Conservation (phyloP, 2,888 invertebrate species). For the Cantharis nigra region DNA sequence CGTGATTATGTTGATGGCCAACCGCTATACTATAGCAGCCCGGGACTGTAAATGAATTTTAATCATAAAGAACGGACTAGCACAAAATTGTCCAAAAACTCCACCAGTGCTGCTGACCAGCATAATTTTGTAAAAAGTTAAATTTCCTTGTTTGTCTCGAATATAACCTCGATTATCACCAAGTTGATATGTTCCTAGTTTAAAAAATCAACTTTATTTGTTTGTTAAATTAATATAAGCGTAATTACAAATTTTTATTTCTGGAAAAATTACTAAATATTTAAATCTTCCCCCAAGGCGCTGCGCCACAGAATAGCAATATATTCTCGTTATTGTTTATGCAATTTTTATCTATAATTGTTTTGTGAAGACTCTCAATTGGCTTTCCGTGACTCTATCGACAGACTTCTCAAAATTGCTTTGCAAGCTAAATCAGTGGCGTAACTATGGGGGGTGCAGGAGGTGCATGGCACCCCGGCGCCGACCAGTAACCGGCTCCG, state of each 20-base stretch:
- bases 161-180: slow-evolving; percentile 50
- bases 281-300: no score
- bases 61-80: slow-evolving; percentile 78
- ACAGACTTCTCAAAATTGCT: no score
- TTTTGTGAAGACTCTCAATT: no score
- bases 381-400: no score
- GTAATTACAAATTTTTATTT: not conserved
- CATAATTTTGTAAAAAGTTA: slow-evolving; percentile 57
- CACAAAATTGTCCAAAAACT: slow-evolving; percentile 67
- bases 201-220: not conserved
- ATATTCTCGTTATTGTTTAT: no score
- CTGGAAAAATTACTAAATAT: no score
- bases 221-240: not conserved
- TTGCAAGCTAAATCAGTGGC: no score
- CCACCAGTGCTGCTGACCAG: slow-evolving; percentile 67
- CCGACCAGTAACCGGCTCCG: no score
- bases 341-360: no score
- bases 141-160: slow-evolving; percentile 57
- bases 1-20: slow-evolving; percentile 78
- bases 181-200: slow-evolving; percentile 48
- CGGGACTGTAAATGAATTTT: slow-evolving; percentile 86
- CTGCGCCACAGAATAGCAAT: no score
- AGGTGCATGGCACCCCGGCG: no score
- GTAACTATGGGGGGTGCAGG: no score
- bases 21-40: slow-evolving; percentile 77